phyloP scores from a whole-genome alignment of 2,113 vertebrate species.

The Lycaon pictus region DNA sequence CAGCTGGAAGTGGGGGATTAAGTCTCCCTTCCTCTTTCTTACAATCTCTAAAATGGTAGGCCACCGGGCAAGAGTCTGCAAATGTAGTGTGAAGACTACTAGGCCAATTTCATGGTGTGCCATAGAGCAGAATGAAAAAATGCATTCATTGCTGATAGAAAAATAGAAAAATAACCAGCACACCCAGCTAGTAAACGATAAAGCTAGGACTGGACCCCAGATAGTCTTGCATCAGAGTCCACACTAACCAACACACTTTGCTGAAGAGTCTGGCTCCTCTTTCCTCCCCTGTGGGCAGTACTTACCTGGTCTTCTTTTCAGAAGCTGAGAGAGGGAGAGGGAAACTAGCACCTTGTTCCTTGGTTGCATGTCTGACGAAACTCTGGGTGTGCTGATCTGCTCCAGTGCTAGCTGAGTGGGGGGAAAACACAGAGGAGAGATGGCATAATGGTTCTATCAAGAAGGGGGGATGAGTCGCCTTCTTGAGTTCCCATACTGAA shows the following conservation, averaged over 20 bases:
- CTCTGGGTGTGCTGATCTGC: neutral
- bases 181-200: neutral
- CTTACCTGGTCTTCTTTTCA: neutral
- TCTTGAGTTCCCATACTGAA: neutral
- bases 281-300: neutral
- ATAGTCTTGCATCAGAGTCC: neutral
- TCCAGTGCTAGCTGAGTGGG: neutral
- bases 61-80: neutral
- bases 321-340: neutral
- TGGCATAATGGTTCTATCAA: neutral
- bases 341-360: neutral
- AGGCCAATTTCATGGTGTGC: neutral
- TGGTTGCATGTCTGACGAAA: neutral
- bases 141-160: neutral
- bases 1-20: neutral
- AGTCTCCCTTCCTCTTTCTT: neutral
- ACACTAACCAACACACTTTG: neutral
- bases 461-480: fast-evolving
- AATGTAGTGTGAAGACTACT: neutral
- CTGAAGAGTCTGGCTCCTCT: neutral
- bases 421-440: neutral
- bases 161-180: neutral
- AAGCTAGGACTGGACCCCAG: neutral
- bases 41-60: neutral
- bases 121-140: neutral